Evolutionary conservation across 2,113 vertebrate species (phyloP), one percentile per base, ranked within the genome.

Genomic region (Phasianus colchicus): DNA sequence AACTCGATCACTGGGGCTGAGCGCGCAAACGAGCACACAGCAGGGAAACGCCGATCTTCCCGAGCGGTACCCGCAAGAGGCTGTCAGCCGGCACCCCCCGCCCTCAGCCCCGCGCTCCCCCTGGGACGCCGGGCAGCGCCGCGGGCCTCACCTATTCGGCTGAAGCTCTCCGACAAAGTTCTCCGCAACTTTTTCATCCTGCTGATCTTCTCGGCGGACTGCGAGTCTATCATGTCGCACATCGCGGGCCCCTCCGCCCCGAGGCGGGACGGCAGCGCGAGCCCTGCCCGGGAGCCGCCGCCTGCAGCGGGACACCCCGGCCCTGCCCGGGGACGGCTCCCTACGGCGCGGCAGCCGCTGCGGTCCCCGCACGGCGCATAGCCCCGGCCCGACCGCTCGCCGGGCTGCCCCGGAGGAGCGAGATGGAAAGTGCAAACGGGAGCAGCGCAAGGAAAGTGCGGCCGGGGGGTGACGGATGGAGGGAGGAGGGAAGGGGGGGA

Each of bases 81-180:
- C 8, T 22, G 3, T 64, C 19, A 10, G 8, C 5, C 29, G 65
- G 17, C 43, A 1, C 32, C 25, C 47, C 2, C 36, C 19, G 4
- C 64, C 2, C 30, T 34, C 57, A 47, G 66, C 48, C 58, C 43
- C 9, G 17, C 48, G 22, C 13, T 42, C 12, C 8, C 43, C 67
- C 29, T 7, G 16, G 48, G 52, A 10, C 2, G 25, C 52, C 55
- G 67, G 43, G 45, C 76, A 75, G 55, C 54, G 50, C 29, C 60
- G 5, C 65, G 7, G 67, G 12, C 95, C 99, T 99, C 96, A 99
- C 99, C 98, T 21, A 99, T 98, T 70, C 99, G 98, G 89, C 99
- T 98, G 97, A 99, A 99, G 98, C 99, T 99, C 97, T 99, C 99
- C 7, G 99, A 99, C 93, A 99, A 99, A 99, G 99, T 99, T 99